These are phyloP conservation scores for Chelon auratus DNA, from an alignment of 2,797 vertebrate species.

Conservation along the genomic window DNA sequence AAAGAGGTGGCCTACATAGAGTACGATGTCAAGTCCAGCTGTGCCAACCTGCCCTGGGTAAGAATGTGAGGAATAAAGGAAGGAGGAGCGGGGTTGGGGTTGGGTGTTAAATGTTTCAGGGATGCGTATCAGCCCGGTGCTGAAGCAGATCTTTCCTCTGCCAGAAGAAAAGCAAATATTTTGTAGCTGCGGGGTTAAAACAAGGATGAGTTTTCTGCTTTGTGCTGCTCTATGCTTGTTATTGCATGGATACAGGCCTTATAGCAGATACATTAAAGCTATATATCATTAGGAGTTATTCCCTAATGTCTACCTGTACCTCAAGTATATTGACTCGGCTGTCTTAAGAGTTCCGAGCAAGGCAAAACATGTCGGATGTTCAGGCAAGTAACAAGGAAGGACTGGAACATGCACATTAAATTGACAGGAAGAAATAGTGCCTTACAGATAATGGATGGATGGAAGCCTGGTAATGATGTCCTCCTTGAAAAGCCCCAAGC, in stretches of 20 bases:
- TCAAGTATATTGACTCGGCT: slow-evolving; percentile 38
- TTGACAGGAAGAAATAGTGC: slow-evolving; percentile 13
- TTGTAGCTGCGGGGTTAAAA: too few species aligned
- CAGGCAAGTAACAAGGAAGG: slow-evolving; percentile 35
- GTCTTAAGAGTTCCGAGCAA: slow-evolving; percentile 46
- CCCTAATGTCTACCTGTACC: slow-evolving; percentile 27
- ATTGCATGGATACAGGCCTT: neutral
- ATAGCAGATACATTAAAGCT: slow-evolving; percentile 21
- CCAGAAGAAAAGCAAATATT: slow-evolving; percentile 11
- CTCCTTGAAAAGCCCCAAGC: slow-evolving; percentile 36
- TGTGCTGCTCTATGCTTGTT: slow-evolving; percentile 12
- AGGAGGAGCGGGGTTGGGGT: neutral
- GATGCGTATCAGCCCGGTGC: slow-evolving; percentile 1
- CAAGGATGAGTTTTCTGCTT: neutral
- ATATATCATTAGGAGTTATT: slow-evolving; percentile 32
- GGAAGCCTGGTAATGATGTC: slow-evolving; percentile 69
- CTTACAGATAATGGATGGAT: slow-evolving; percentile 31
- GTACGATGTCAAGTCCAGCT: slow-evolving; percentile 95
- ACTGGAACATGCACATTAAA: slow-evolving; percentile 34
- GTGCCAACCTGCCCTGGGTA: slow-evolving; percentile 91
- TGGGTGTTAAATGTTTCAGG: neutral
- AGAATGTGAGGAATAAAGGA: slow-evolving; percentile 59
- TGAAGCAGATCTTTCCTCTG: neutral
- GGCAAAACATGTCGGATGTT: slow-evolving; percentile 31
- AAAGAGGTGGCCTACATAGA: slow-evolving; percentile 93